Evolutionary conservation across 2,113 vertebrate species (phyloP).

Genomic region (Prinia subflava): DNA sequence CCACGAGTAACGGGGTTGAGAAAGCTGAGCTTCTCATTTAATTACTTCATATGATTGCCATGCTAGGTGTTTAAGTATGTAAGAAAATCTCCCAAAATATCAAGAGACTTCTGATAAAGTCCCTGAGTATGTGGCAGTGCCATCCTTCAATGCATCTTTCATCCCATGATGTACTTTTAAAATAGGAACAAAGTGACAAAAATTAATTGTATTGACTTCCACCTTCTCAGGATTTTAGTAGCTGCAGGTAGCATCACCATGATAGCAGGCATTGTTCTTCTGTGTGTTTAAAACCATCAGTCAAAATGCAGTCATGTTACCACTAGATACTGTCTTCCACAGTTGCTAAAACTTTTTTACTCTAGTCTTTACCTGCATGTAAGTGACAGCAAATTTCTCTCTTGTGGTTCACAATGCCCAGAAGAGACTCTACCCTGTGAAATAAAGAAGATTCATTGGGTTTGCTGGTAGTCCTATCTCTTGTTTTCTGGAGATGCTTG

Average conservation of each 20-base stretch:
- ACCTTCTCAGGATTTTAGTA: not conserved
- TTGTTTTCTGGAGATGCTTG: not conserved
- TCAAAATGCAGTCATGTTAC: not conserved
- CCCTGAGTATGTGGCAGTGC: not conserved
- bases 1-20: not conserved
- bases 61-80: not conserved
- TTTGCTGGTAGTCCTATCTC: not conserved
- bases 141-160: not conserved
- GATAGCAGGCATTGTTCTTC: not conserved
- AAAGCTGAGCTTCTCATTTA: not conserved
- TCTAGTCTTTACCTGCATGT: not conserved
- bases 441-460: not conserved
- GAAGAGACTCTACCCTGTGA: not conserved
- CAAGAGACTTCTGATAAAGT: not conserved
- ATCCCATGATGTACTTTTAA: not conserved
- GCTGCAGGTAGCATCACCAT: not conserved
- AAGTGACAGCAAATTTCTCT: not conserved
- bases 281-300: not conserved
- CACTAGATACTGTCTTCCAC: not conserved
- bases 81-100: not conserved
- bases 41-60: not conserved
- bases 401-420: not conserved
- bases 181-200: not conserved
- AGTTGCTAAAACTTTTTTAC: not conserved
- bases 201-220: not conserved